A percentile compares a stretch with the other conserved stretches of the same genome.
phyloP scores from a whole-genome alignment of 2,888 invertebrate genomes.

The Sinohyriopsis cumingii region DNA sequence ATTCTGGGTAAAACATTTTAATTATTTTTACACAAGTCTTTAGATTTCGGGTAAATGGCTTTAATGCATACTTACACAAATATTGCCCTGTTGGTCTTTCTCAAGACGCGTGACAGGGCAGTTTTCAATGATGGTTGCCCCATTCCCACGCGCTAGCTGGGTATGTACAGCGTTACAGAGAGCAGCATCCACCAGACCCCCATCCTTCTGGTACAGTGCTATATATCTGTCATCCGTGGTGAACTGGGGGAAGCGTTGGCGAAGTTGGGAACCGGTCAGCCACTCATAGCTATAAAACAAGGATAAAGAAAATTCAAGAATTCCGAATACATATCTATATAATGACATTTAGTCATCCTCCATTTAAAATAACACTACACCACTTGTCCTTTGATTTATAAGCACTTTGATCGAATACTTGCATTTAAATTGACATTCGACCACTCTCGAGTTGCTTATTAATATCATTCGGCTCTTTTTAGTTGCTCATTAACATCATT shows the following conservation, averaged over 20 bases:
- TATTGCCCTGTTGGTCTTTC: conserved; percentile 40
- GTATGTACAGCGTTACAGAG: conserved; percentile 64
- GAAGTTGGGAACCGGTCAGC: conserved; percentile 43
- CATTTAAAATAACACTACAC: too few relatives aligned
- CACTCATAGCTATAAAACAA: conserved; percentile 47
- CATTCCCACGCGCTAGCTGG: conserved; percentile 64
- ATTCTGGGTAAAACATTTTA: too few relatives aligned
- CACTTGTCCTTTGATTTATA: too few relatives aligned
- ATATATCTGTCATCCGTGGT: conserved; percentile 45
- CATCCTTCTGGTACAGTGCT: conserved; percentile 63
- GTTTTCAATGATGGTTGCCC: conserved; percentile 62
- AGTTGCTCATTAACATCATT: too few relatives aligned
- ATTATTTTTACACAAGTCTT: too few relatives aligned
- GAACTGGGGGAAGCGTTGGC: conserved; percentile 58
- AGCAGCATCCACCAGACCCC: conserved; percentile 68
- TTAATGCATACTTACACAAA: conserved; percentile 33
- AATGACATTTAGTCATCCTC: too few relatives aligned
- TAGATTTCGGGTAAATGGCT: too few relatives aligned
- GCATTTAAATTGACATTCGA: too few relatives aligned
- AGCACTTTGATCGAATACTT: too few relatives aligned
- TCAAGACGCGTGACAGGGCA: conserved; percentile 57
- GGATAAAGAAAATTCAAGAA: background rate
- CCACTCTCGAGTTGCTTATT: too few relatives aligned
- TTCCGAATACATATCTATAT: too few relatives aligned
- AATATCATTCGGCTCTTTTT: too few relatives aligned